These are phyloP conservation scores for Plagiodera versicolora DNA, from an alignment of 2,888 invertebrate genomes.

Conservation along the genomic window DNA sequence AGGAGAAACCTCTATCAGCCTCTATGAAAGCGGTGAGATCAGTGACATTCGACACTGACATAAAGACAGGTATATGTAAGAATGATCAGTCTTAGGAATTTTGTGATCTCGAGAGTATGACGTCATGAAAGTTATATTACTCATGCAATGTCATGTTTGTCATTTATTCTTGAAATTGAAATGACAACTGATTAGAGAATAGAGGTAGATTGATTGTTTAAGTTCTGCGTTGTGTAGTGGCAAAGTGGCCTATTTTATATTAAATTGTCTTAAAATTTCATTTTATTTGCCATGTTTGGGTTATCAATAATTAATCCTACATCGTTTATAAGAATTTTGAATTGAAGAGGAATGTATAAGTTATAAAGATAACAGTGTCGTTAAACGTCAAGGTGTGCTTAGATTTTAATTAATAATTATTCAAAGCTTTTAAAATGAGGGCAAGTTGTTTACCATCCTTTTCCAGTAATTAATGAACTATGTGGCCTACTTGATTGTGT, in stretches of 20 bases:
- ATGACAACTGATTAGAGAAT: no score
- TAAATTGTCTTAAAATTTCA: not conserved
- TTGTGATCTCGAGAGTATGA: no score
- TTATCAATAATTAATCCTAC: not conserved
- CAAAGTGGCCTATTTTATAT: not conserved
- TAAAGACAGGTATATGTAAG: no score
- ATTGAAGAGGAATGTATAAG: not conserved
- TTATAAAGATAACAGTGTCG: not conserved
- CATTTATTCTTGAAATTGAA: no score
- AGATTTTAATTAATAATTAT: not conserved
- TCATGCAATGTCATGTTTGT: no score
- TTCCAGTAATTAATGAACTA: slow-evolving; percentile 1
- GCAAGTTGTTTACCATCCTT: not conserved
- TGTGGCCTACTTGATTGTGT: not conserved
- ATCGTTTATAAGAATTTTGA: not conserved
- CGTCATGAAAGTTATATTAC: no score
- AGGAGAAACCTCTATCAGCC: no score
- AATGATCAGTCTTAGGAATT: no score
- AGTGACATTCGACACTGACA: no score
- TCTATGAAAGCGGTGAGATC: no score
- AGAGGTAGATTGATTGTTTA: not conserved
- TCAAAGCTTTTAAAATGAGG: not conserved
- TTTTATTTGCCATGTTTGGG: not conserved
- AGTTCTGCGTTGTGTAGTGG: not conserved
- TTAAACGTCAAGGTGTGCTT: not conserved